A percentile compares a stretch with the other conserved stretches of the same genome.
phyloP scores from a whole-genome alignment of 2,888 invertebrate species.

The Dryobotodes eremita region DNA sequence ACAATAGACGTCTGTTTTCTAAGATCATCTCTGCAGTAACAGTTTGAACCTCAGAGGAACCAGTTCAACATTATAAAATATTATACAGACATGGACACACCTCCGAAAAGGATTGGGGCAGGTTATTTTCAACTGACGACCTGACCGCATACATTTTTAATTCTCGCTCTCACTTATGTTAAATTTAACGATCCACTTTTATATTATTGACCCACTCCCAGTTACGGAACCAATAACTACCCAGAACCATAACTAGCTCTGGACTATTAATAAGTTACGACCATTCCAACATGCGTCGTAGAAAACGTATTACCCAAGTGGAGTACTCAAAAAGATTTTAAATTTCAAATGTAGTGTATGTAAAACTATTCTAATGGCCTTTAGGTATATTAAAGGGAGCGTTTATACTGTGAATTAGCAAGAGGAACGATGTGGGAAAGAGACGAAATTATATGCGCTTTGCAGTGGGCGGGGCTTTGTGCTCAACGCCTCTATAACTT shows the following conservation, averaged over 20 bases:
- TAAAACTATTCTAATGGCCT: constrained; percentile 62
- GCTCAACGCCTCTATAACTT: constrained; percentile 69
- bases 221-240: constrained; percentile 22
- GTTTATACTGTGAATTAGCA: constrained; percentile 70
- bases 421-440: constrained; percentile 69
- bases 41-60: neutral
- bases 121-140: neutral
- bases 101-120: constrained; percentile 1
- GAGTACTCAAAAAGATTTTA: constrained; percentile 59
- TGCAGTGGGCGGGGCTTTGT: constrained; percentile 80
- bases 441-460: constrained; percentile 76
- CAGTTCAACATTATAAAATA: neutral
- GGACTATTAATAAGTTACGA: constrained; percentile 33
- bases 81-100: neutral
- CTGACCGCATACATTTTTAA: constrained; percentile 11
- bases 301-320: constrained; percentile 47
- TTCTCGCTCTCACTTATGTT: neutral
- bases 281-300: constrained; percentile 33
- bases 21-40: neutral
- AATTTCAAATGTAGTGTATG: constrained; percentile 61
- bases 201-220: constrained; percentile 22
- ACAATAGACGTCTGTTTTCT: too few relatives aligned
- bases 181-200: constrained; percentile 8
- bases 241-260: constrained; percentile 17
- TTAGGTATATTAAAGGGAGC: constrained; percentile 60